Conservation (phyloP, 2,797 vertebrate species). For the Poecilia picta region DNA sequence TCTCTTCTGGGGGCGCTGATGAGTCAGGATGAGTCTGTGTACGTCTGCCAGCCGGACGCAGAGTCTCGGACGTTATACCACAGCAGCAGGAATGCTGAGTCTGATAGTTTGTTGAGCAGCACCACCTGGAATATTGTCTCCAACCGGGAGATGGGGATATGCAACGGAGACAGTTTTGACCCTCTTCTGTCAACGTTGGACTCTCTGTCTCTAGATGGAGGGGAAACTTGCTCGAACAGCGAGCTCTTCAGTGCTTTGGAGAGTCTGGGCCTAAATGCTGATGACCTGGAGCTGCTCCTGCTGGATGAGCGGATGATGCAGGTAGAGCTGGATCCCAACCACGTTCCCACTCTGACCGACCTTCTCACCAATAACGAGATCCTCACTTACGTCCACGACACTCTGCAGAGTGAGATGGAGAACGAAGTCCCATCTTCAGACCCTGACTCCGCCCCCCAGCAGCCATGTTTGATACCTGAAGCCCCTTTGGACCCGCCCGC, state of each 20-base stretch:
- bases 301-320: slow-evolving; percentile 85
- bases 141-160: slow-evolving; percentile 15
- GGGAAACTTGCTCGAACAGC: slow-evolving; percentile 78
- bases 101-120: neutral
- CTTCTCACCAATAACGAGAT: slow-evolving; percentile 79
- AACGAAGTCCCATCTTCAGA: slow-evolving; percentile 1
- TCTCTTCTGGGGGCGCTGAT: slow-evolving; percentile 82
- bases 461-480: neutral
- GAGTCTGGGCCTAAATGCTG: slow-evolving; percentile 79
- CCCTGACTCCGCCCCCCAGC: slow-evolving; percentile 9
- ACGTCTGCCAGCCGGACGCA: slow-evolving; percentile 70
- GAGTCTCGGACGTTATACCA: slow-evolving; percentile 73
- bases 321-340: slow-evolving; percentile 76
- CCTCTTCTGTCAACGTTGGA: slow-evolving; percentile 81
- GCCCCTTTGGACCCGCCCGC: neutral
- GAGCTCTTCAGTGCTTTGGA: slow-evolving; percentile 82
- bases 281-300: slow-evolving; percentile 85
- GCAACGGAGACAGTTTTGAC: slow-evolving; percentile 59
- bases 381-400: slow-evolving; percentile 77
- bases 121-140: slow-evolving; percentile 36
- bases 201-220: slow-evolving; percentile 74
- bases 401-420: slow-evolving; percentile 25
- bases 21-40: slow-evolving; percentile 85
- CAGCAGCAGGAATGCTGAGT: slow-evolving; percentile 25
- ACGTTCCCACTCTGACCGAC: slow-evolving; percentile 59